Evolutionary conservation across 2,797 vertebrate species (phyloP), one percentile per base, ranked within the genome.

Genomic region (Falco novaeseelandiae): DNA sequence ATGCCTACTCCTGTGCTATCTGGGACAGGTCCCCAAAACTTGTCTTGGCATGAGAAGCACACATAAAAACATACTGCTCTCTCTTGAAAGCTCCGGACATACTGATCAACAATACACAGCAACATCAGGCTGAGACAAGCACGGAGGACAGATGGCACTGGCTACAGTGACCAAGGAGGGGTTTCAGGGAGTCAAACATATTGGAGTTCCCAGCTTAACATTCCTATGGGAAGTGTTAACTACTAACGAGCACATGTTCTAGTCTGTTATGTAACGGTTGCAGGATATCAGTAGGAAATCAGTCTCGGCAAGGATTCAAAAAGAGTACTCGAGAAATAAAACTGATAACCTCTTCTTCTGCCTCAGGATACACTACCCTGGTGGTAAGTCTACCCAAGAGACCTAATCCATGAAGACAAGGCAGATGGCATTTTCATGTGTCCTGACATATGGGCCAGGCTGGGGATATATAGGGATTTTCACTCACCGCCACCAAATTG

Each of bases 401-500:
- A 62, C 9, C 9, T 0, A 44, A 27, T 21, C 51, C 63, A 51
- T 8, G 3, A 40, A 19, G 8, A 44, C 13, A 52, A 54, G 20
- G 44, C 44, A 58, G 65, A 13, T 62, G 34, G 9, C 17, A 32
- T 70, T 83, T 69, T 70, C 44, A 72, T 62, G 46, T 42, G 30
- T 17, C 30, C 25, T 61, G 82, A 32, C 10, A 40, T 1, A 22
- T 3, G 17, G 66, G 18, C 55, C 32, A 38, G 18, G 34, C 22
- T 79, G 12, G 32, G 13, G 83, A 76, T 5, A 80, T 9, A 12
- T 2, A 51, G 14, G 30, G 27, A 62, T 85, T 89, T 89, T 95
- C 44, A 98, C 99, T 99, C 98, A 99, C 99, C 59, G 99, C 99
- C 94, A 99, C 92, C 79, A 99, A 97, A 95, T 99, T 99, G 88